Conservation (phyloP, 2,888 invertebrate species). For the Euspilapteryx auroguttella region DNA sequence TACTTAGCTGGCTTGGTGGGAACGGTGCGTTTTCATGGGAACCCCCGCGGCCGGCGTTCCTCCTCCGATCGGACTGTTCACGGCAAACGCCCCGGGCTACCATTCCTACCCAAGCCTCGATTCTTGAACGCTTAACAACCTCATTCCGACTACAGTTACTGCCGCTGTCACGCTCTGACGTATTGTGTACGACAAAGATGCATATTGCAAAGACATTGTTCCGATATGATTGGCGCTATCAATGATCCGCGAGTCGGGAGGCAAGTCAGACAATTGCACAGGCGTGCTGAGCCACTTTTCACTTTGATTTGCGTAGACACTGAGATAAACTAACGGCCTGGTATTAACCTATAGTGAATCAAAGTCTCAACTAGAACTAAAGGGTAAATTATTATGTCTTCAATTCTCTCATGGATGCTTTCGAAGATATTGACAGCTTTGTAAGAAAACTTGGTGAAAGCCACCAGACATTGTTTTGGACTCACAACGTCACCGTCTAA, state of each 20-base stretch:
- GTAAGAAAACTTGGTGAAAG: neutral
- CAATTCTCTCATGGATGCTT: neutral
- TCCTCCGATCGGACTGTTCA: conserved; percentile 19
- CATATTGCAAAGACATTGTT: no score
- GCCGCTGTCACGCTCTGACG: neutral
- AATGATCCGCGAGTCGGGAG: no score
- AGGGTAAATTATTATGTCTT: neutral
- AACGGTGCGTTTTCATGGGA: conserved; percentile 31
- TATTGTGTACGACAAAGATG: neutral
- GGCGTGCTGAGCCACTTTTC: conserved; percentile 20
- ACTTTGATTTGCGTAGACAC: conserved; percentile 16
- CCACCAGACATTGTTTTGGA: neutral
- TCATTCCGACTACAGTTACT: neutral
- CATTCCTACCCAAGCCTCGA: conserved; percentile 19
- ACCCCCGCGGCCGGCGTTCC: conserved; percentile 27
- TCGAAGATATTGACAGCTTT: no score
- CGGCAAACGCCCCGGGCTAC: conserved; percentile 28
- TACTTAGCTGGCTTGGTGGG: conserved; percentile 35
- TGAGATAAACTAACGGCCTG: conserved; percentile 2
- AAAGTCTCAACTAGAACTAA: neutral
- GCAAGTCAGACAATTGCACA: conserved; percentile 18
- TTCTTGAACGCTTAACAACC: neutral
- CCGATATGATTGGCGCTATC: no score
- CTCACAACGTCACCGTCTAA: no score
- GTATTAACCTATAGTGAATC: neutral